Evolutionary conservation across 2,888 invertebrate genomes (phyloP), one percentile per base, ranked within the genome.

Genomic region (Epinotia demarniana): DNA sequence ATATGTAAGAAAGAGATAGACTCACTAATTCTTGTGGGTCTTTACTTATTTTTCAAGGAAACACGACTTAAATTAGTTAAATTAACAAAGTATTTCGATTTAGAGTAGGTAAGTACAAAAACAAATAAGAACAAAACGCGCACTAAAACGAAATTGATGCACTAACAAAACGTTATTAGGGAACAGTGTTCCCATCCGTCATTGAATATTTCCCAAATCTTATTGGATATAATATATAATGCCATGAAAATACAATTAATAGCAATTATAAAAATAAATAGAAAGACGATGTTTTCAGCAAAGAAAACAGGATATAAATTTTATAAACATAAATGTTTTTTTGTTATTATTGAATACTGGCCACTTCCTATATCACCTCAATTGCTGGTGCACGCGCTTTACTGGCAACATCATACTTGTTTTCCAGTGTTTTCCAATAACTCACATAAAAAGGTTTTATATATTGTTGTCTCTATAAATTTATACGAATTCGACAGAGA

Each of bases 401-500:
- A 43, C 60, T 75, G 75, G 75, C 66, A 71, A 75, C 66, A 39
- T 39, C n/a, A 9, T 1, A 53, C 11, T 12, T 6, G 70, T 71
- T 75, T 75, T 75, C 70, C 70, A 75, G 60, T 6, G 70, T 71
- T 75, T 75, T 75, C 70, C 70, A 75, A 64, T 64, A 66, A 60
- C 8, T 12, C n/a, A 49, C 39, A 49, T n/a, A n/a, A 39, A 58
- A 81, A 84, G 81, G 80, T 79, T 84, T 81, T 78, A 75, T 82
- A 80, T 84, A 80, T 71, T 79, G 80, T 81, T 79, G 72, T 85
- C 83, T 80, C 82, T 82, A 79, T 85, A 83, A 83, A 80, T 85
- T 85, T 87, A 1, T 1, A 9, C 0, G 2, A 27, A 33, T 53
- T 11, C n/a, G 27, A 75, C 23, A 11, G 60, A 71, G 70, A 70